Evolutionary conservation across 1,140 invertebrate species (phyloP).

Genomic region (Platorchestia sp.): DNA sequence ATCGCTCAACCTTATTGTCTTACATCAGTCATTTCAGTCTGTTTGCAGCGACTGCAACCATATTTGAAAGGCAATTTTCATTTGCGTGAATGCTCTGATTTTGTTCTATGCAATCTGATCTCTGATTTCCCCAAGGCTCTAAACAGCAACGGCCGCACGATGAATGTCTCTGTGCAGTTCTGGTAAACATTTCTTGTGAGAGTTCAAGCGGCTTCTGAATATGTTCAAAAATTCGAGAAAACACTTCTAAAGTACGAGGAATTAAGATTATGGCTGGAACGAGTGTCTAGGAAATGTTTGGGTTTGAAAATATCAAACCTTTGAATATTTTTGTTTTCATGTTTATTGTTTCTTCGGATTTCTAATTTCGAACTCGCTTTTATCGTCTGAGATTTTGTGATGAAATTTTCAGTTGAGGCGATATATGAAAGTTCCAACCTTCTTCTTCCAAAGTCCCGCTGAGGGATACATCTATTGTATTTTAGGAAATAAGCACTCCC

Average conservation of each 20-base stretch:
- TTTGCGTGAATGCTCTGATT: not conserved
- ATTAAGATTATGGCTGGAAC: not conserved
- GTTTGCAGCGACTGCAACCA: not conserved
- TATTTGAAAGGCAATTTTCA: not conserved
- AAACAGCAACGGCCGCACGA: not conserved
- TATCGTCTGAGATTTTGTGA: too few relatives aligned
- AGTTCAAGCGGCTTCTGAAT: not conserved
- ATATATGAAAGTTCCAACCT: too few relatives aligned
- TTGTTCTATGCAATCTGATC: not conserved
- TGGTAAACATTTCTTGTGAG: not conserved
- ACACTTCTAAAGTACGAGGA: not conserved
- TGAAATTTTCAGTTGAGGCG: too few relatives aligned
- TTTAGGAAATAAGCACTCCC: too few relatives aligned
- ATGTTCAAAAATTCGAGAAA: not conserved
- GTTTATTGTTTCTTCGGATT: too few relatives aligned
- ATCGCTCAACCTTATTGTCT: not conserved
- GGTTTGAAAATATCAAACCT: too few relatives aligned
- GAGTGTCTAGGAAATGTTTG: not conserved
- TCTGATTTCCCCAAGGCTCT: not conserved
- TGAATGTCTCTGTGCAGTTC: not conserved
- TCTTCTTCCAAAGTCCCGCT: too few relatives aligned
- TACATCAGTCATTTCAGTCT: not conserved
- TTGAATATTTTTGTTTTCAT: too few relatives aligned
- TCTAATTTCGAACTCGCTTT: too few relatives aligned
- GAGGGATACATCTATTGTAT: too few relatives aligned